Conservation (phyloP, 2,113 vertebrate species). For the Colaptes auratus region DNA sequence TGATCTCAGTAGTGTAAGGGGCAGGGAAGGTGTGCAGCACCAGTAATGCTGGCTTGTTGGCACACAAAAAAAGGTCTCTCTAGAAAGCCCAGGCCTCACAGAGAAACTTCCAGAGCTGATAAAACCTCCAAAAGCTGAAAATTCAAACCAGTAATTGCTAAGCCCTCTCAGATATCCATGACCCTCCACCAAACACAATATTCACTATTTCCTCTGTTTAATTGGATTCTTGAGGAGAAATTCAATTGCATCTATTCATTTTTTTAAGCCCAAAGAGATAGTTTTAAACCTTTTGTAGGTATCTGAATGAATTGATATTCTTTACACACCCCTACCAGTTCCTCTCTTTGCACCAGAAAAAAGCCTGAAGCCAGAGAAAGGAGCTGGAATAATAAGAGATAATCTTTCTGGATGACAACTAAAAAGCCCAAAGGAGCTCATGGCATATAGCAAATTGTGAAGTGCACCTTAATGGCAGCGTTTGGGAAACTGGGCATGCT, state of each 20-base stretch:
- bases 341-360: background rate
- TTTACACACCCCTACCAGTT: background rate
- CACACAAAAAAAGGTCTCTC: background rate
- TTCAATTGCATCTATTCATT: background rate
- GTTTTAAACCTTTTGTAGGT: background rate
- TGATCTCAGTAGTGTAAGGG: rapidly evolving
- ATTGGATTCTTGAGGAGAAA: background rate
- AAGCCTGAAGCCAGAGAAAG: background rate
- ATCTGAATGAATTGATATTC: background rate
- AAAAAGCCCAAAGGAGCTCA: background rate
- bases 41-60: background rate
- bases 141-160: background rate
- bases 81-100: background rate
- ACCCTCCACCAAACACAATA: background rate
- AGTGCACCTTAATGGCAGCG: background rate
- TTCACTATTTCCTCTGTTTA: background rate
- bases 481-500: background rate
- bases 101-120: background rate
- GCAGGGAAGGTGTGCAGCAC: background rate
- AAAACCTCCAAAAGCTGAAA: background rate
- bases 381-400: background rate
- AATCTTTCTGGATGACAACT: background rate
- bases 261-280: background rate
- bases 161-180: background rate
- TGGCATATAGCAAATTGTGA: background rate